Evolutionary conservation across 2,113 vertebrate genomes (phyloP), one percentile per base, ranked within the genome.

Genomic region (Xenotilapia caudafasciata): DNA sequence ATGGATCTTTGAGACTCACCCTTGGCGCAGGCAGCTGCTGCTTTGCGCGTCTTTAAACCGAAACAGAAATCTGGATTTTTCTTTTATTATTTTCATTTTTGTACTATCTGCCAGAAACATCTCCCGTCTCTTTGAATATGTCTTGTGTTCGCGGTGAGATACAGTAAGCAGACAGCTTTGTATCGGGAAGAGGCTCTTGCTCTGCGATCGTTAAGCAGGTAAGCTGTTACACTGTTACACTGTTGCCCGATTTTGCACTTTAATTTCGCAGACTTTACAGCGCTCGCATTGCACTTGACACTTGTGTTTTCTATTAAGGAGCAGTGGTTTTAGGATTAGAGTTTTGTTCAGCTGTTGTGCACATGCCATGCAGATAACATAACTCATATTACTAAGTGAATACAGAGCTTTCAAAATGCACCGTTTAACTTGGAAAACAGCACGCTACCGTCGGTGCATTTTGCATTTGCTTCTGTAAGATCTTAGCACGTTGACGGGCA

Each of bases 1-100:
- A 94, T 93, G 96, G 95, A 96, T 96, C 94, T 91, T 80, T 90
- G 91, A 96, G 94, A 93, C 93, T 96, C 92, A 94, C 89, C 93
- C 96, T 94, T 97, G 97, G 97, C 97, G 97, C 97, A 97, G 96
- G 96, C 96, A 96, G 96, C 92, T 93, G 96, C 97, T 28, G 96
- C 95, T 96, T 94, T 89, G 88, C 83, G 90, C 96, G 92, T 92
- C 91, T 95, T 86, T 93, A 93, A 86, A 91, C 91, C 94, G 54
- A 82, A 79, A 54, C 65, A 84, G 51, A 92, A 89, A 92, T 91
- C 94, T 94, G 97, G 96, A 97, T 96, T 96, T 95, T 88, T 86
- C 60, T 79, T 31, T 21, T 51, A 0, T n/a, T 33, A 19, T 55
- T 75, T 53, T 95, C 91, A 91, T 85, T 68, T 65, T n/a, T 80